A percentile compares a stretch with the other conserved stretches of the same genome.
phyloP scores from a whole-genome alignment of 2,888 invertebrate species.

The Agonopterix heracliana region DNA sequence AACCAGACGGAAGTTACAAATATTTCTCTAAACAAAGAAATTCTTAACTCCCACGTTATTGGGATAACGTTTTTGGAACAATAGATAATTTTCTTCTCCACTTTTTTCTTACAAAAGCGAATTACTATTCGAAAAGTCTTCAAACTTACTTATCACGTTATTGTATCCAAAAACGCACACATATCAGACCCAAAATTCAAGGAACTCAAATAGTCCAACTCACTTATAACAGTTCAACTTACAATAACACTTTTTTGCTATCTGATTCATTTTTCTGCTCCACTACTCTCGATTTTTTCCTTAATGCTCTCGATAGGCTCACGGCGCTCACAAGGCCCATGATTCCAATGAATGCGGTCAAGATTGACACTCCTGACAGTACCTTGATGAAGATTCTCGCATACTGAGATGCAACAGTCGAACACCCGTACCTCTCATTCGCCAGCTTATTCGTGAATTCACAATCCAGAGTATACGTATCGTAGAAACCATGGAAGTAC shows the following conservation, averaged over 20 bases:
- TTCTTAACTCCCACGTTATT: too few relatives aligned
- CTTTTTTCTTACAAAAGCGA: too few relatives aligned
- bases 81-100: too few relatives aligned
- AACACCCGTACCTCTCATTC: slow-evolving; percentile 61
- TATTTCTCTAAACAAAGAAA: too few relatives aligned
- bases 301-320: slow-evolving; percentile 36
- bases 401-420: slow-evolving; percentile 52
- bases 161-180: too few relatives aligned
- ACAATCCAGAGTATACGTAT: slow-evolving; percentile 49
- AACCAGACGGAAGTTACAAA: too few relatives aligned
- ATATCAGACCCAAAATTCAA: background rate
- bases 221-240: slow-evolving; percentile 11
- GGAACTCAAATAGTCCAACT: slow-evolving; percentile 12
- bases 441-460: slow-evolving; percentile 60
- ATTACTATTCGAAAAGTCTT: too few relatives aligned
- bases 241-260: slow-evolving; percentile 56
- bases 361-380: slow-evolving; percentile 40
- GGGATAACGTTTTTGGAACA: too few relatives aligned
- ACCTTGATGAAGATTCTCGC: slow-evolving; percentile 48
- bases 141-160: too few relatives aligned
- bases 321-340: slow-evolving; percentile 40
- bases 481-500: slow-evolving; percentile 55
- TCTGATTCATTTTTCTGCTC: slow-evolving; percentile 48
- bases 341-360: slow-evolving; percentile 47
- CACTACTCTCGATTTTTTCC: slow-evolving; percentile 31